These are phyloP conservation scores for Eulemur rufifrons DNA, from an alignment of 2,113 vertebrate genomes.

Conservation along the genomic window DNA sequence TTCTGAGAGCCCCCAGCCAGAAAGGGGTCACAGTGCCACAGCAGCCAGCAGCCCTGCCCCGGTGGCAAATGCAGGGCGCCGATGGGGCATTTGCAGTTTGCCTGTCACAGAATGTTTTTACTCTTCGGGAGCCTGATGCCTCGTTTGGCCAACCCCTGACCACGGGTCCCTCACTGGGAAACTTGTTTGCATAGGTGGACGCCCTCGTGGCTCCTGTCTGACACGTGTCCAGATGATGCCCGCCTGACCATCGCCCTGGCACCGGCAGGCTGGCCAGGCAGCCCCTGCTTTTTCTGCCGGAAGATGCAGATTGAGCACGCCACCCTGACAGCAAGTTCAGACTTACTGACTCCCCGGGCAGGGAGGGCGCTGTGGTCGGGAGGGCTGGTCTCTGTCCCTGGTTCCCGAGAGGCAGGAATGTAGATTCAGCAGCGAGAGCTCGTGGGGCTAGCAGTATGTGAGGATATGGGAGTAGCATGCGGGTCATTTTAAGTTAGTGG, in stretches of 20 bases:
- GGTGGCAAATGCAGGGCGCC: not conserved
- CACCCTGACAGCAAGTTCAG: not conserved
- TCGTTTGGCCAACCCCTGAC: not conserved
- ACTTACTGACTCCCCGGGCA: not conserved
- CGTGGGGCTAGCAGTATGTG: not conserved
- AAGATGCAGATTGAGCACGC: not conserved
- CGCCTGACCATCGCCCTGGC: not conserved
- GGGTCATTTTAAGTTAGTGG: not conserved
- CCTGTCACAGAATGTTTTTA: not conserved
- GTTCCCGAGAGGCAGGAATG: not conserved
- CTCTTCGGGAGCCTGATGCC: not conserved
- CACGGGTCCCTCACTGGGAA: not conserved
- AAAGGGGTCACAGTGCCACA: not conserved
- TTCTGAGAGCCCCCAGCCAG: not conserved
- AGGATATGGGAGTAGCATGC: not conserved
- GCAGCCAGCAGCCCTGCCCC: not conserved
- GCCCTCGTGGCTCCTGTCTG: not conserved
- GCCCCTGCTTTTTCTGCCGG: not conserved
- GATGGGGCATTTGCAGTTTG: not conserved
- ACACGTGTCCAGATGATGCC: not conserved
- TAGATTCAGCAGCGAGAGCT: not conserved
- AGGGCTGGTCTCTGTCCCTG: not conserved
- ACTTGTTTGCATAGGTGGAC: accelerated
- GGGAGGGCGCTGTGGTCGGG: not conserved
- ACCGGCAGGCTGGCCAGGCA: not conserved